Conservation (phyloP, 2,888 invertebrate genomes). For the Trypoxylon attenuatum region DNA sequence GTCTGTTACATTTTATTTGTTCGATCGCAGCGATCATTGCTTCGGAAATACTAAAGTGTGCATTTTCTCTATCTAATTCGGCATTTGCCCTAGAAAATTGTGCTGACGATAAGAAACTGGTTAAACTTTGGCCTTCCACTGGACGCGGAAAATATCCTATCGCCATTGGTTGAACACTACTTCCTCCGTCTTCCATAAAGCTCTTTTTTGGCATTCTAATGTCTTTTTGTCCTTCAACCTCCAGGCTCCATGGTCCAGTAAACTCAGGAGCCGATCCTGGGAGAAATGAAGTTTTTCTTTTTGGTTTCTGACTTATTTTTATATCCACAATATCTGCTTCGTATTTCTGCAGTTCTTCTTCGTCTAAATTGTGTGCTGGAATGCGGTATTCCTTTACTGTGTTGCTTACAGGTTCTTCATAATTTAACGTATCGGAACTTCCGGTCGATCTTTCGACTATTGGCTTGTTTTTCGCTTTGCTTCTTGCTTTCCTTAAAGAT, state of each 20-base stretch:
- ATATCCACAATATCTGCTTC: slow-evolving; percentile 5
- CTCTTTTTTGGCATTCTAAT: slow-evolving; percentile 76
- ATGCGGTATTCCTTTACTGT: slow-evolving; percentile 28
- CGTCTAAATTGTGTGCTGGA: slow-evolving; percentile 1
- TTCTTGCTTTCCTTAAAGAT: slow-evolving; percentile 46
- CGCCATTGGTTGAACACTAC: slow-evolving; percentile 78
- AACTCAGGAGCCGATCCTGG: slow-evolving; percentile 66
- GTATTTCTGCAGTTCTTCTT: background rate
- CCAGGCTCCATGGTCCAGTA: slow-evolving; percentile 60
- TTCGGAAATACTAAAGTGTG: slow-evolving; percentile 89
- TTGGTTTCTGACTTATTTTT: slow-evolving; percentile 26
- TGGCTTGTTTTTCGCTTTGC: slow-evolving; percentile 37
- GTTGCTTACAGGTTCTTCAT: slow-evolving; percentile 43
- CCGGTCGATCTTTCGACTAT: slow-evolving; percentile 22
- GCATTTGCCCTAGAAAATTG: slow-evolving; percentile 83
- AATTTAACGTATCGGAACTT: slow-evolving; percentile 61
- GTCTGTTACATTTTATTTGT: slow-evolving; percentile 79
- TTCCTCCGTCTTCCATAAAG: slow-evolving; percentile 79
- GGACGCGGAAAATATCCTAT: slow-evolving; percentile 80
- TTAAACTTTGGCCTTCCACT: slow-evolving; percentile 82
- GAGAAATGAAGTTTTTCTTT: slow-evolving; percentile 52
- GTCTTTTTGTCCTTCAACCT: slow-evolving; percentile 75
- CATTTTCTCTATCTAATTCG: slow-evolving; percentile 89
- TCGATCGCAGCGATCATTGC: slow-evolving; percentile 90
- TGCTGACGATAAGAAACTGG: slow-evolving; percentile 83